Evolutionary conservation across 2,797 vertebrate species (phyloP).

Genomic region (Phaenicophaeus curvirostris): DNA sequence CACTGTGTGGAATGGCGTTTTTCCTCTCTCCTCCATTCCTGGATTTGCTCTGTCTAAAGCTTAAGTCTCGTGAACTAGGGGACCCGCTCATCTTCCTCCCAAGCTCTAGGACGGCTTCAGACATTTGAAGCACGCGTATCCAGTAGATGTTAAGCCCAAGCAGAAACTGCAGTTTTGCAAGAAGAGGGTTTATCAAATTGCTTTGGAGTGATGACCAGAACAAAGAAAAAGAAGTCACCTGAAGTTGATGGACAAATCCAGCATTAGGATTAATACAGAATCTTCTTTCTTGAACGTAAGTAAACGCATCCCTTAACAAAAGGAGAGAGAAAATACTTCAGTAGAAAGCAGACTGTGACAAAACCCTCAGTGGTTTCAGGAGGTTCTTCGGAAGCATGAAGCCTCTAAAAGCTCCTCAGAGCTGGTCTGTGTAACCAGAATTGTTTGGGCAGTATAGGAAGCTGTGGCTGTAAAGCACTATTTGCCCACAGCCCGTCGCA

Average conservation of each 20-base stretch:
- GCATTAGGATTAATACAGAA: slow-evolving; percentile 99
- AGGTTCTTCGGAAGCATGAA: too few relatives aligned
- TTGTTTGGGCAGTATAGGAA: not conserved
- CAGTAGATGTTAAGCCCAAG: not conserved
- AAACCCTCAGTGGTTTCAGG: not conserved
- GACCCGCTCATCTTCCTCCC: not conserved
- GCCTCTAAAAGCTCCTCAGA: not conserved
- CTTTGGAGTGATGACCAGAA: not conserved
- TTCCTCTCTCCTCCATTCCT: not conserved
- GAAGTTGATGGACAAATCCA: slow-evolving; percentile 98
- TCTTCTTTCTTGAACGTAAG: slow-evolving; percentile 96
- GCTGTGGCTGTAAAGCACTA: not conserved
- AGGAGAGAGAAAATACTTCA: not conserved
- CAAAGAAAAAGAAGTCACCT: slow-evolving; percentile 77
- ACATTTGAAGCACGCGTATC: not conserved
- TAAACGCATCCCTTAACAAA: slow-evolving; percentile 90
- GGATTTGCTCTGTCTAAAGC: not conserved
- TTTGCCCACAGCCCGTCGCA: not conserved
- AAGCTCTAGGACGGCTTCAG: not conserved
- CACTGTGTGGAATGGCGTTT: not conserved
- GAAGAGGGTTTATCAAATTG: not conserved
- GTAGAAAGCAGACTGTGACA: not conserved
- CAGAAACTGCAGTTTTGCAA: not conserved
- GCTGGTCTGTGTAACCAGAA: not conserved
- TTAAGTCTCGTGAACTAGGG: not conserved